phyloP scores from a whole-genome alignment of 2,888 invertebrate genomes.

The Idaea straminata region DNA sequence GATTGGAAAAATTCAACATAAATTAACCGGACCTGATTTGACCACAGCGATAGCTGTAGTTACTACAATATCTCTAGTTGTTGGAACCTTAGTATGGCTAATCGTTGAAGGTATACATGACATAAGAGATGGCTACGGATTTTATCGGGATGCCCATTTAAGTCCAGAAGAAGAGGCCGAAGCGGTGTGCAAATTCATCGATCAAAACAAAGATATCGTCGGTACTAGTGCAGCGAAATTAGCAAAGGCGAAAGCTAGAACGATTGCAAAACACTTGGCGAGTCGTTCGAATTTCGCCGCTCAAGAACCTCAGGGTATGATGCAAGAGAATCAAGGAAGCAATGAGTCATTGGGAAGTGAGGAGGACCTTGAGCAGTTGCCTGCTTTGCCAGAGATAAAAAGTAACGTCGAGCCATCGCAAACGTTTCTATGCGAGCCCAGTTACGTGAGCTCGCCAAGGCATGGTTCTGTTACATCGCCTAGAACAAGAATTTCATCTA shows the following conservation, averaged over 20 bases:
- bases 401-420: constrained; percentile 35
- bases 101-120: constrained; percentile 62
- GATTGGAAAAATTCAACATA: constrained; percentile 52
- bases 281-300: constrained; percentile 50
- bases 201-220: constrained; percentile 52
- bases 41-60: constrained; percentile 56
- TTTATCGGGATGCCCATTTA: constrained; percentile 63
- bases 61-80: constrained; percentile 54
- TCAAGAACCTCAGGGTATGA: constrained; percentile 56
- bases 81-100: constrained; percentile 59
- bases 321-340: constrained; percentile 33
- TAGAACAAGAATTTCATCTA: constrained; percentile 40
- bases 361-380: constrained; percentile 38
- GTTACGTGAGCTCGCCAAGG: constrained; percentile 55
- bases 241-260: constrained; percentile 57
- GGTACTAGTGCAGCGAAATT: constrained; percentile 49
- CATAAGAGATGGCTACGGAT: constrained; percentile 62
- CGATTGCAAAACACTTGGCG: constrained; percentile 43
- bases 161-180: constrained; percentile 63
- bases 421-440: constrained; percentile 52
- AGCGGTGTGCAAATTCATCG: constrained; percentile 61
- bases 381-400: constrained; percentile 49
- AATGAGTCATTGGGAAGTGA: constrained; percentile 37
- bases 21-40: constrained; percentile 50
- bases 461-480: constrained; percentile 51